These are phyloP conservation scores for Stomatorhinus ivindoensis DNA, from an alignment of 2,113 vertebrate species.

Conservation along the genomic window DNA sequence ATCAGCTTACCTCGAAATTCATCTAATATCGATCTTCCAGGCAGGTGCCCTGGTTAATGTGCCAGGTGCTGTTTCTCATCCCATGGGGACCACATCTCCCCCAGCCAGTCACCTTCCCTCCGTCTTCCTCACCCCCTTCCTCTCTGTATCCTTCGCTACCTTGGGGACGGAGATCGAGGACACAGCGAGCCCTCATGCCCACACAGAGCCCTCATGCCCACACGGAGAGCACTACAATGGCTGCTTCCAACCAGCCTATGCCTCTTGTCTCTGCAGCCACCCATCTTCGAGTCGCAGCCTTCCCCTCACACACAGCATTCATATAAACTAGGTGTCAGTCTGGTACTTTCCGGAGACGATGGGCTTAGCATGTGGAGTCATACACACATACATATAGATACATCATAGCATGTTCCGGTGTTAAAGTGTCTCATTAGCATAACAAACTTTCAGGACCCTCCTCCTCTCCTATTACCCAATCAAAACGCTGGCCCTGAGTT, in stretches of 20 bases:
- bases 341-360: too few species aligned
- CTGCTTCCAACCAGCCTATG: neutral
- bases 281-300: rapidly evolving
- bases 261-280: neutral
- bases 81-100: neutral
- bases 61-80: neutral
- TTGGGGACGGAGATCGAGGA: neutral
- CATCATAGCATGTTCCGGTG: neutral
- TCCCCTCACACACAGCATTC: neutral
- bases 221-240: neutral
- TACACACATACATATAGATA: neutral
- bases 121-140: neutral
- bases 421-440: neutral
- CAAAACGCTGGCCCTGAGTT: neutral
- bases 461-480: neutral
- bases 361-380: neutral
- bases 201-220: too few species aligned
- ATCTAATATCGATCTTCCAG: neutral
- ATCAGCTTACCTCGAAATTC: neutral
- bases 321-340: neutral
- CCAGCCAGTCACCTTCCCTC: neutral
- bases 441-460: neutral
- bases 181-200: neutral
- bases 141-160: neutral
- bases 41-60: neutral